Conservation (phyloP, 2,888 invertebrate genomes). For the Drosophila kuntzei region DNA sequence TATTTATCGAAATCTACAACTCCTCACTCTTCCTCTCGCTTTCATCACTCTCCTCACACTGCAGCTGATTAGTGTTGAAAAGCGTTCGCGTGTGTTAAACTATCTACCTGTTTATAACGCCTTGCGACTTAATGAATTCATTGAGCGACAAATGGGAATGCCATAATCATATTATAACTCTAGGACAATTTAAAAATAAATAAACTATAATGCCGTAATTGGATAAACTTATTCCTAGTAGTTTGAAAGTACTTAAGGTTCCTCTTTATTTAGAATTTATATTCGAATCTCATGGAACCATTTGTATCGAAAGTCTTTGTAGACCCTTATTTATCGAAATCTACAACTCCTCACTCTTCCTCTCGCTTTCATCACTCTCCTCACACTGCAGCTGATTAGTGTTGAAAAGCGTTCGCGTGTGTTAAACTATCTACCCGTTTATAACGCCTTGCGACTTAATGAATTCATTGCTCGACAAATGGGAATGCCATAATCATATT, state of each 20-base stretch:
- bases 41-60: slow-evolving; percentile 5
- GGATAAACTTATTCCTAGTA: no score
- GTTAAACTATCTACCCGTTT: slow-evolving; percentile 25
- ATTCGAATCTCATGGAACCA: no score
- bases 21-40: neutral
- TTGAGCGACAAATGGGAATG: slow-evolving; percentile 22
- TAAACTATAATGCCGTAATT: no score
- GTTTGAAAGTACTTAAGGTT: no score
- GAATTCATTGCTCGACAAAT: slow-evolving; percentile 51
- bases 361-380: no score
- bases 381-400: slow-evolving; percentile 67
- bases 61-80: slow-evolving; percentile 67
- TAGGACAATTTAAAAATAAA: slow-evolving; percentile 5
- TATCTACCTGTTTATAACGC: slow-evolving; percentile 37
- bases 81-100: slow-evolving; percentile 52
- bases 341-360: neutral
- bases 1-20: neutral
- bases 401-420: slow-evolving; percentile 60
- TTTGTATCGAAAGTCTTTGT: no score
- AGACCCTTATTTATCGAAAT: neutral
- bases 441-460: slow-evolving; percentile 54
- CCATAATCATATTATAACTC: slow-evolving; percentile 5
- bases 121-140: slow-evolving; percentile 58
- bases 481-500: slow-evolving; percentile 8
- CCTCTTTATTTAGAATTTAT: no score